These are phyloP conservation scores for Bombycilla garrulus DNA, from an alignment of 2,113 vertebrate genomes.

Conservation along the genomic window DNA sequence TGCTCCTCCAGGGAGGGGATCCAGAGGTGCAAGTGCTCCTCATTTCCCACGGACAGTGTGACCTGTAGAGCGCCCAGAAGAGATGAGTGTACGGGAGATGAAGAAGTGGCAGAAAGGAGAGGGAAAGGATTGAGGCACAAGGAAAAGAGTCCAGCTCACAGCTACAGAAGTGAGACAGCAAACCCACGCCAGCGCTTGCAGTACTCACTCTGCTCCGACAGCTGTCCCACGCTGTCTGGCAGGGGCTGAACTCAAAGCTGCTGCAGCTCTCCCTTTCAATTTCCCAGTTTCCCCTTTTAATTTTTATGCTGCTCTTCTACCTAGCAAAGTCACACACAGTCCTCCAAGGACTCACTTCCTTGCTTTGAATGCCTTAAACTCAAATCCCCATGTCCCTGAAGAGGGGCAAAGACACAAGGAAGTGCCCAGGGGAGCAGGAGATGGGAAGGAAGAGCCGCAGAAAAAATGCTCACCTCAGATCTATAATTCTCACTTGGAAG, in stretches of 20 bases:
- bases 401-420: background rate
- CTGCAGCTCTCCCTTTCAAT: background rate
- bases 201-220: background rate
- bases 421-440: background rate
- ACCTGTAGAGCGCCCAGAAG: background rate
- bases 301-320: background rate
- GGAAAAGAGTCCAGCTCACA: background rate
- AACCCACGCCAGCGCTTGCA: background rate
- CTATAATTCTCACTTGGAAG: background rate
- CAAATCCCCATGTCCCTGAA: background rate
- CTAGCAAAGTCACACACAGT: background rate
- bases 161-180: background rate
- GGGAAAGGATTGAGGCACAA: background rate
- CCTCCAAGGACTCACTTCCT: background rate
- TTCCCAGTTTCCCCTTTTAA: no score
- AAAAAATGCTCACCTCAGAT: background rate
- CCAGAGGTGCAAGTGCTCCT: background rate
- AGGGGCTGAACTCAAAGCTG: background rate
- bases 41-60: rapidly evolving
- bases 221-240: background rate
- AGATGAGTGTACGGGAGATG: background rate
- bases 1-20: background rate
- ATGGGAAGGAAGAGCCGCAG: background rate
- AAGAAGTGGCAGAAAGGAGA: background rate
- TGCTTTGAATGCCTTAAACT: background rate